phyloP scores from a whole-genome alignment of 2,797 vertebrate genomes.

The Etheostoma nigrum region DNA sequence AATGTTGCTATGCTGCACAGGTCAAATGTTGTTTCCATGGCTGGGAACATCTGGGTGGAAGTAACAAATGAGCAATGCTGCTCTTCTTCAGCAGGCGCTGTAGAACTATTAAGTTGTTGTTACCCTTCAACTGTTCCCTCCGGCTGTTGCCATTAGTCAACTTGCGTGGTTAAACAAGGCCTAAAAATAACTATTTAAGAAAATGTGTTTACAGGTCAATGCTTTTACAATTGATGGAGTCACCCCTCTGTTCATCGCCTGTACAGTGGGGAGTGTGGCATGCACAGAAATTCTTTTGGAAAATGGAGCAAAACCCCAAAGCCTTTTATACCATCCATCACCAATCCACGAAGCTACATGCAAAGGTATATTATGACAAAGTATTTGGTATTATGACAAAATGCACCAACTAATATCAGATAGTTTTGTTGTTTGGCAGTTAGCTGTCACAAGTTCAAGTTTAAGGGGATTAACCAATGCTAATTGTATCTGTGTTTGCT shows the following conservation, averaged over 20 bases:
- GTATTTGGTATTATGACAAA: neutral
- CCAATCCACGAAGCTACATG: conserved; percentile 93
- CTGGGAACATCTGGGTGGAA: conserved; percentile 45
- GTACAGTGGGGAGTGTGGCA: conserved; percentile 89
- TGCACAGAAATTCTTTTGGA: conserved; percentile 92
- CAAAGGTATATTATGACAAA: conserved; percentile 84
- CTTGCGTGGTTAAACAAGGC: conserved; percentile 55
- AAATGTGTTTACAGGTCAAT: conserved; percentile 88
- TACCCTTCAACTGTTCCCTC: conserved; percentile 47
- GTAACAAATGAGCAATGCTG: conserved; percentile 55
- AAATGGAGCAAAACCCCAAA: conserved; percentile 91
- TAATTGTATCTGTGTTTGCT: neutral
- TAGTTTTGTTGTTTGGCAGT: neutral
- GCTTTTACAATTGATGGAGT: conserved; percentile 93
- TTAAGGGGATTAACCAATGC: neutral
- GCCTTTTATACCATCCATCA: conserved; percentile 90
- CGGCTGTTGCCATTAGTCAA: conserved; percentile 70
- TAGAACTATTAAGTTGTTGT: conserved; percentile 60
- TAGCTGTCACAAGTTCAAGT: neutral
- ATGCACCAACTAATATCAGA: neutral
- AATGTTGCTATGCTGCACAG: conserved; percentile 48
- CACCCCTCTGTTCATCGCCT: conserved; percentile 93
- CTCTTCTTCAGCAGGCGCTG: conserved; percentile 44
- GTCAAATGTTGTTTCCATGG: conserved; percentile 64
- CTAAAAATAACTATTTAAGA: conserved; percentile 67